Conservation (phyloP, 2,888 invertebrate species). For the Helleia helle region DNA sequence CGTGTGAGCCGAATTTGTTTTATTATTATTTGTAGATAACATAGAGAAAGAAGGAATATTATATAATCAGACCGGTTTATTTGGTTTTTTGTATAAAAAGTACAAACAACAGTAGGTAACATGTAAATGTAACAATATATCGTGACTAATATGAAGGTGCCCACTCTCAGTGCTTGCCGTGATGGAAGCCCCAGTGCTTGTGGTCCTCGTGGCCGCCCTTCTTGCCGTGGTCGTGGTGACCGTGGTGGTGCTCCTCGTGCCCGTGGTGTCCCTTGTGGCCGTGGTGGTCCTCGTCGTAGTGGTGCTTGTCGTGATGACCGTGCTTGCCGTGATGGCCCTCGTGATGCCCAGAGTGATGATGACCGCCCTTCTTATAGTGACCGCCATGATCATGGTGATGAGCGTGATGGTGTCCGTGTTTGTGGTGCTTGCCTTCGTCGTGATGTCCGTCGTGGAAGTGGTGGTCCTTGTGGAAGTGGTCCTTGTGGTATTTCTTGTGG, state of each 20-base stretch:
- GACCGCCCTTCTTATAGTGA: slow-evolving; percentile 86
- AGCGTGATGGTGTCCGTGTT: slow-evolving; percentile 83
- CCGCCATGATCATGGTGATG: slow-evolving; percentile 83
- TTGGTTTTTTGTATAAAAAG: slow-evolving; percentile 12
- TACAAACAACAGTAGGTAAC: slow-evolving; percentile 21
- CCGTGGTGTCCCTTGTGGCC: slow-evolving; percentile 87
- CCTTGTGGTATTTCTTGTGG: slow-evolving; percentile 90
- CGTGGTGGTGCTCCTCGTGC: slow-evolving; percentile 81
- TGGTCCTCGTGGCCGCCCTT: slow-evolving; percentile 83
- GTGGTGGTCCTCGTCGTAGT: slow-evolving; percentile 85
- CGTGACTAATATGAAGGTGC: slow-evolving; percentile 20
- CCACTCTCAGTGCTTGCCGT: slow-evolving; percentile 57
- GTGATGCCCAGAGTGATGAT: slow-evolving; percentile 84
- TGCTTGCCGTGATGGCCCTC: slow-evolving; percentile 85
- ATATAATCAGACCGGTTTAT: slow-evolving; percentile 4
- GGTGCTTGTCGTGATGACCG: slow-evolving; percentile 86
- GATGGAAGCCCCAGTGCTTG: slow-evolving; percentile 81
- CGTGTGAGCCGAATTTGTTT: too few relatives aligned
- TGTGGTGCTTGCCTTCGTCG: slow-evolving; percentile 87
- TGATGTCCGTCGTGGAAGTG: slow-evolving; percentile 92
- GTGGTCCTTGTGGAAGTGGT: slow-evolving; percentile 90
- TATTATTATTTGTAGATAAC: too few relatives aligned
- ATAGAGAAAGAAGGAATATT: too few relatives aligned
- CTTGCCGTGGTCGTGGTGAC: slow-evolving; percentile 83
- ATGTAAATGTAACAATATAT: slow-evolving; percentile 19